Percentiles rank a stretch among this genome's conserved stretches.
Evolutionary conservation across 2,888 invertebrate species (phyloP).

Genomic region (Masnerella sp.): DNA sequence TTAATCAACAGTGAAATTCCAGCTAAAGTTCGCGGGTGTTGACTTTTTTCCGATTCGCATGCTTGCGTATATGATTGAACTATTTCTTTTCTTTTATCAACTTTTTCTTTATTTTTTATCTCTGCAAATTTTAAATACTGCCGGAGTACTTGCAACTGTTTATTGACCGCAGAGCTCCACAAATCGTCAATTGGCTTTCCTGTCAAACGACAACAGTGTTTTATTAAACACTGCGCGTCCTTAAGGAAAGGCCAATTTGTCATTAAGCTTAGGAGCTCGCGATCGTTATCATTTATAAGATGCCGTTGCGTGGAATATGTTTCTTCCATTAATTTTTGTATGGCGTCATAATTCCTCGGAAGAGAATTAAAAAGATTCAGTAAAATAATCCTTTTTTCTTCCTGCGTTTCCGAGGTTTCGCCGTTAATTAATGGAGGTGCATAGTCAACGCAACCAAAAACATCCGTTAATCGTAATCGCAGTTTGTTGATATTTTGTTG

Average conservation of each 20-base stretch:
- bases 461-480: neutral
- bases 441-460: neutral
- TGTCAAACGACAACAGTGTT: slow-evolving; percentile 27
- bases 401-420: slow-evolving; percentile 29
- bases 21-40: slow-evolving; percentile 6
- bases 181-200: slow-evolving; percentile 15
- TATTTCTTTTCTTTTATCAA: slow-evolving; percentile 2
- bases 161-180: slow-evolving; percentile 11
- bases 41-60: slow-evolving; percentile 12
- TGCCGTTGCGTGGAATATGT: slow-evolving; percentile 36
- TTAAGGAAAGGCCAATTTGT: slow-evolving; percentile 46
- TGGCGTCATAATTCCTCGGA: neutral
- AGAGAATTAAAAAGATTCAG: neutral
- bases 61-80: slow-evolving; percentile 9
- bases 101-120: no score
- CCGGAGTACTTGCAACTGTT: slow-evolving; percentile 16
- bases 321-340: slow-evolving; percentile 21
- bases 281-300: slow-evolving; percentile 10
- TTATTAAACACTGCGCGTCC: slow-evolving; percentile 18
- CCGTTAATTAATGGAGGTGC: neutral
- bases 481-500: no score
- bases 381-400: slow-evolving; percentile 11
- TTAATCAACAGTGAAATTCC: slow-evolving; percentile 15
- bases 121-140: slow-evolving; percentile 8
- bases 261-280: slow-evolving; percentile 5